These are phyloP conservation scores for Apotomis betuletana DNA, from an alignment of 2,888 invertebrate genomes.

Conservation along the genomic window DNA sequence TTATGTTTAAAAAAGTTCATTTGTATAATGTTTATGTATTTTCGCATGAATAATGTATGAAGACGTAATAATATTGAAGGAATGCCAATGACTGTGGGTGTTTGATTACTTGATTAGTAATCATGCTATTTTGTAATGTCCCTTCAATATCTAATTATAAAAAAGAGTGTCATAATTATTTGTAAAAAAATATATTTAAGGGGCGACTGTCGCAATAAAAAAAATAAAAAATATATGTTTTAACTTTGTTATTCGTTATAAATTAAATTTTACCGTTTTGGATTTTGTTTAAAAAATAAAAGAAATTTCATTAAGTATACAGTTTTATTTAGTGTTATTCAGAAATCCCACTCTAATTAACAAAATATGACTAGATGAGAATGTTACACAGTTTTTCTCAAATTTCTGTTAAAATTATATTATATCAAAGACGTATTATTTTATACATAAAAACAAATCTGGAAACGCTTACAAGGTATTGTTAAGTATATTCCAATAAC, in stretches of 20 bases:
- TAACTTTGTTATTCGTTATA: slow-evolving; percentile 21
- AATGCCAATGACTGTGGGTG: no score
- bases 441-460: not conserved
- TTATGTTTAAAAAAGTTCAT: no score
- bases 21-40: not conserved
- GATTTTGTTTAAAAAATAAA: slow-evolving; percentile 22
- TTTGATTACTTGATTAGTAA: no score
- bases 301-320: not conserved
- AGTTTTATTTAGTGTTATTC: slow-evolving; percentile 14
- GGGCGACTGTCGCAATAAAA: slow-evolving; percentile 14
- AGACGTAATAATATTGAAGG: not conserved
- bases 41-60: not conserved
- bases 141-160: not conserved
- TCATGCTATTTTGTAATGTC: no score
- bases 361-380: slow-evolving; percentile 53
- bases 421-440: not conserved
- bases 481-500: no score
- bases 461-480: not conserved
- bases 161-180: not conserved
- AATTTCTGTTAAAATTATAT: not conserved
- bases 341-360: slow-evolving; percentile 32
- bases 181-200: not conserved
- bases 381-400: not conserved
- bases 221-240: not conserved
- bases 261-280: not conserved